Evolutionary conservation across 2,113 vertebrate genomes (phyloP), one percentile per base, ranked within the genome.

Genomic region (Zeus faber): DNA sequence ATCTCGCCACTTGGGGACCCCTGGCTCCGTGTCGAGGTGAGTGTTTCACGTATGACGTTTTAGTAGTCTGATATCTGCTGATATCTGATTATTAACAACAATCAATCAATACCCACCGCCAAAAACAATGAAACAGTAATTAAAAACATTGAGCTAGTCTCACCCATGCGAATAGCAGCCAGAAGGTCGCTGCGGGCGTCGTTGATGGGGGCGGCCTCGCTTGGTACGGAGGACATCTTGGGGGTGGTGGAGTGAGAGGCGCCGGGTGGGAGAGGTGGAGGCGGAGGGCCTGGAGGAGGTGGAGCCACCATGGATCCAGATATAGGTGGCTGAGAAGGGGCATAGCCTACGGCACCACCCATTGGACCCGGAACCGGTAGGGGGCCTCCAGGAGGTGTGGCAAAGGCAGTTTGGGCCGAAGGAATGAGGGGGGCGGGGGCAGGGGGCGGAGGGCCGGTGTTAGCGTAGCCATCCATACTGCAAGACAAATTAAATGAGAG

Each of bases 91-190:
- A n/a, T n/a, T n/a, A n/a, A n/a, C n/a, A n/a, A n/a, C n/a, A n/a
- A n/a, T n/a, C n/a, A n/a, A n/a, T n/a, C n/a, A n/a, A n/a, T n/a
- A n/a, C n/a, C n/a, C n/a, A n/a, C n/a, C n/a, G n/a, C n/a, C n/a
- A n/a, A n/a, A n/a, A n/a, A n/a, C n/a, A n/a, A n/a, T n/a, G n/a
- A n/a, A n/a, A n/a, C n/a, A n/a, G n/a, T n/a, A n/a, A n/a, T n/a
- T n/a, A n/a, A n/a, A n/a, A 37, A 11, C 31, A 33, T 11, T 43
- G 40, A 16, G 2, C 1, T 20, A 6, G 18, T 60, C 83, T 61
- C 72, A 99, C 96, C 96, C 97, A 99, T 98, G 4, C 96, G 93
- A 63, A 99, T 99, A 47, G 97, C 97, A 52, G 97, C 92, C 24
- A 99, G 91, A 16, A 99, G 92, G 69, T 99, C 97, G 0, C 97